Evolutionary conservation across 2,888 invertebrate species (phyloP), one percentile per base, ranked within the genome.

Genomic region (Chrysolina oricalcia): DNA sequence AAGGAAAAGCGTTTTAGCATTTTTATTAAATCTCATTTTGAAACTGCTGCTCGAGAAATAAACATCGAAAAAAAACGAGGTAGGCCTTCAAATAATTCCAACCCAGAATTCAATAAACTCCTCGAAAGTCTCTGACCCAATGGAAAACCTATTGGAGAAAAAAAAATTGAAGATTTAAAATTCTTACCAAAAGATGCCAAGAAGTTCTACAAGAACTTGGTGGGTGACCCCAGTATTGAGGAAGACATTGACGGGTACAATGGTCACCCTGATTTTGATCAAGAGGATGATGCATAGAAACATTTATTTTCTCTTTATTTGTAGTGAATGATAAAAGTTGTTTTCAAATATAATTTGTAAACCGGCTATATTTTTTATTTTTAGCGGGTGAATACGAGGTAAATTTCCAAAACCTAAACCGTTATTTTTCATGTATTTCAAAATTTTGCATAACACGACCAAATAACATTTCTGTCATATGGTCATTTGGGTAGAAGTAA

Each of bases 171-270:
- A 59, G 56, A 56, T 56, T 19, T 63, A 63, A 63, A 63, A 63
- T 50, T 73, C n/a, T 70, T 73, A 70, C 73, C 73, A 27, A 69
- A 53, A 19, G 73, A 68, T 43, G 73, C 67, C 50, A 68, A 73
- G 23, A 41, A 53, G 41, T 73, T 56, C 69, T 69, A 73, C 50
- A 69, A 53, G 19, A 56, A 69, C 23, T 59, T 73, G 13, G 53
- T 65, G n/a, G 63, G 70, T 41, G 71, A 74, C 48, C n/a, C 40
- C 23, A 74, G 35, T 59, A 66, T 72, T 71, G 59, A 72, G 27
- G 59, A 74, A 53, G 72, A 72, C 56, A 35, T 66, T 21, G 71
- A 73, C 27, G 69, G 71, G 21, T 63, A 46, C 73, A 71, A 74
- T 56, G 43, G 71, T 21, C n/a, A 66, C 50, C 48, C 50, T 40